These are phyloP conservation scores for Anolis sagrei DNA, from an alignment of 2,113 vertebrate genomes.

Conservation along the genomic window DNA sequence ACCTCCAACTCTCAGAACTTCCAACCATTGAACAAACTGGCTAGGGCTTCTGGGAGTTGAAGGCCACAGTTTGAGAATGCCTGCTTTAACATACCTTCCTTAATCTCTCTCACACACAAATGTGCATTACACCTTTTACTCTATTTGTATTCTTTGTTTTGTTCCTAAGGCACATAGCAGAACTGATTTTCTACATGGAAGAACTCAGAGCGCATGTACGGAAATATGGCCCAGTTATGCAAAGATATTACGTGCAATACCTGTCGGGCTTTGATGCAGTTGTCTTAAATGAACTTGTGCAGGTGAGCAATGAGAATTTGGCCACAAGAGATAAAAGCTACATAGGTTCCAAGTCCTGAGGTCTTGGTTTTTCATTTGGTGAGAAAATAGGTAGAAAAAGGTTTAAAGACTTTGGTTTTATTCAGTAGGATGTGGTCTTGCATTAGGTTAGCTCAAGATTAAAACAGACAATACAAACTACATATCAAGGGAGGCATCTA, in stretches of 20 bases:
- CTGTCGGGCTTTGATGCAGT: slow-evolving; percentile 97
- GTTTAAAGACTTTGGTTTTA: neutral
- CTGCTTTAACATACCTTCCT: too few relatives aligned
- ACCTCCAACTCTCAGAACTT: too few relatives aligned
- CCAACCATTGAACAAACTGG: too few relatives aligned
- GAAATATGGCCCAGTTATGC: slow-evolving; percentile 97
- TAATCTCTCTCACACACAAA: too few relatives aligned
- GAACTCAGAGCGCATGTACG: slow-evolving; percentile 95
- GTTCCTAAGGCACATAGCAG: slow-evolving; percentile 89
- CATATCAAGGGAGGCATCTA: neutral
- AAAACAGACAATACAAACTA: neutral
- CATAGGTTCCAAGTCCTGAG: neutral
- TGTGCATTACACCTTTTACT: neutral
- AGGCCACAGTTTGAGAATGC: too few relatives aligned
- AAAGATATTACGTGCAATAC: slow-evolving; percentile 97
- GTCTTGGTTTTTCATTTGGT: neutral
- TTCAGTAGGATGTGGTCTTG: neutral
- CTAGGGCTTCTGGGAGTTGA: too few relatives aligned
- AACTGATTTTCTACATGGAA: slow-evolving; percentile 99
- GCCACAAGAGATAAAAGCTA: neutral
- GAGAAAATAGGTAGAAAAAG: neutral
- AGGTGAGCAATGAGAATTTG: slow-evolving; percentile 78
- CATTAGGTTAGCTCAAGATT: neutral
- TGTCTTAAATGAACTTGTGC: slow-evolving; percentile 97
- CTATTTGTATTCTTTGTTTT: neutral